phyloP scores from a whole-genome alignment of 2,797 vertebrate species.

The Coilia nasus region DNA sequence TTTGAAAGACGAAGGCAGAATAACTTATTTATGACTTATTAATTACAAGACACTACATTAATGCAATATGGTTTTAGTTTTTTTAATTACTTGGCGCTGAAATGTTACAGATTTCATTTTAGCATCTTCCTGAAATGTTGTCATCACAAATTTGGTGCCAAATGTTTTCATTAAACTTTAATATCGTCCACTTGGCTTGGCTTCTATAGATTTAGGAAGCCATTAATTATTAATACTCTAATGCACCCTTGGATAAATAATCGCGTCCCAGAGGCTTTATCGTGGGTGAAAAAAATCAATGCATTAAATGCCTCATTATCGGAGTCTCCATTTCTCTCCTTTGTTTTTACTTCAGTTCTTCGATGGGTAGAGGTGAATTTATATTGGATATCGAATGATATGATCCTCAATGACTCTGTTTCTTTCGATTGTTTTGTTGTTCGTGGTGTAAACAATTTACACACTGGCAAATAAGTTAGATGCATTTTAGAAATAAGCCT shows the following conservation, averaged over 20 bases:
- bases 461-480: background rate
- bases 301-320: constrained; percentile 4
- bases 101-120: background rate
- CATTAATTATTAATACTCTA: constrained; percentile 77
- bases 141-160: background rate
- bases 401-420: background rate
- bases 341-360: background rate
- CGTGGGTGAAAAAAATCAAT: constrained; percentile 23
- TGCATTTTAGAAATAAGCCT: background rate
- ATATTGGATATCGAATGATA: background rate
- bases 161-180: constrained; percentile 67
- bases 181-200: constrained; percentile 65
- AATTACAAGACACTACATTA: background rate
- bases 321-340: background rate
- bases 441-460: background rate
- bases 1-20: background rate
- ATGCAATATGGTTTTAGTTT: background rate
- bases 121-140: background rate
- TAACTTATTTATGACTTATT: background rate
- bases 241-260: constrained; percentile 68
- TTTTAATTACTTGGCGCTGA: background rate
- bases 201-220: constrained; percentile 57
- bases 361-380: background rate
- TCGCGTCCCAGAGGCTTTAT: constrained; percentile 69
- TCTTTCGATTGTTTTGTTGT: background rate